Conservation (phyloP, 2,888 invertebrate species). For the Lasius platythorax region DNA sequence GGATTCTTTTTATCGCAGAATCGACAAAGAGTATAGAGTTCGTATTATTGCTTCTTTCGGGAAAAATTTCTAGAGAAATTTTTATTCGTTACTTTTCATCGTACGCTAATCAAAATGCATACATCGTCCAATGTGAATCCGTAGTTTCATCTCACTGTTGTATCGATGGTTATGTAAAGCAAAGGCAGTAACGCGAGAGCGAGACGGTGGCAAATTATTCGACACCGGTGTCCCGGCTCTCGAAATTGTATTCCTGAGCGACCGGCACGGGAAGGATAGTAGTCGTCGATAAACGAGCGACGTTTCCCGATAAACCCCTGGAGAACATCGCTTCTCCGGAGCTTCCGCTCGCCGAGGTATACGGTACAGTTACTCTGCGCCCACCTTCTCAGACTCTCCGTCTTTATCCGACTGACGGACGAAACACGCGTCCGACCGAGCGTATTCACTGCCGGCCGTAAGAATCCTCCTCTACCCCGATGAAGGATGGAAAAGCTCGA, state of each 20-base stretch:
- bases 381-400: slow-evolving; percentile 36
- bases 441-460: slow-evolving; percentile 62
- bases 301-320: slow-evolving; percentile 63
- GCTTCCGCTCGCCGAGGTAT: slow-evolving; percentile 50
- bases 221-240: slow-evolving; percentile 48
- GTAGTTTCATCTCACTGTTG: background rate
- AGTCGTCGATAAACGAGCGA: slow-evolving; percentile 53
- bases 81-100: background rate
- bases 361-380: slow-evolving; percentile 51
- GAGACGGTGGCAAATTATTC: slow-evolving; percentile 40
- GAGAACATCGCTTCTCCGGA: slow-evolving; percentile 53
- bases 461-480: slow-evolving; percentile 56
- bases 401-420: slow-evolving; percentile 20
- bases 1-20: background rate
- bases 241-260: slow-evolving; percentile 57
- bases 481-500: slow-evolving; percentile 39
- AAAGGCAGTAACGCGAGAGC: slow-evolving; percentile 24
- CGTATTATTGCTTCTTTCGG: background rate
- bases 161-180: background rate
- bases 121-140: background rate
- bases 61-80: background rate
- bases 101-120: background rate
- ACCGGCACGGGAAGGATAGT: slow-evolving; percentile 44
- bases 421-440: slow-evolving; percentile 60
- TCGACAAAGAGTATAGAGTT: background rate